Conservation (phyloP, 2,113 vertebrate genomes). For the Mobula hypostoma region DNA sequence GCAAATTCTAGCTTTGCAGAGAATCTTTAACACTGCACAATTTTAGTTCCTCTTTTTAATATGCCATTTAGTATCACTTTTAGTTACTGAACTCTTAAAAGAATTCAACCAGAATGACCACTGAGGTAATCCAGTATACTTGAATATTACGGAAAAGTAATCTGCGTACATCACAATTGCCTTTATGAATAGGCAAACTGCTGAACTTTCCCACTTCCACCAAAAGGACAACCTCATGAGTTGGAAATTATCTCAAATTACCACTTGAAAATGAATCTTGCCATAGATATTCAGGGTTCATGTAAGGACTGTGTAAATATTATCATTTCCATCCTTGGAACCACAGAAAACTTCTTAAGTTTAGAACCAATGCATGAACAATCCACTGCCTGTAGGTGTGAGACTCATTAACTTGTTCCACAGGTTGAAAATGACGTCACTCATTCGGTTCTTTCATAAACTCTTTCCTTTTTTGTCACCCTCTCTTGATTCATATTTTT, state of each 20-base stretch:
- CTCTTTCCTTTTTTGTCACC: neutral
- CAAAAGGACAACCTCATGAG: neutral
- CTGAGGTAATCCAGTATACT: neutral
- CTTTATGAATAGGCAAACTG: neutral
- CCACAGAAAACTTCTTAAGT: too few relatives aligned
- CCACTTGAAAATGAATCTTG: neutral
- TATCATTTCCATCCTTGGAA: neutral
- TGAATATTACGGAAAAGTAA: neutral
- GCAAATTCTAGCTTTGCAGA: neutral
- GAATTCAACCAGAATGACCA: neutral
- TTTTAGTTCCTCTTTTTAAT: neutral
- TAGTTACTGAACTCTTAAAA: neutral
- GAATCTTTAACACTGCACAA: neutral
- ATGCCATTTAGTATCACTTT: neutral
- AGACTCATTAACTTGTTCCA: too few relatives aligned
- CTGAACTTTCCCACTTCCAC: neutral
- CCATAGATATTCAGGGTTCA: neutral
- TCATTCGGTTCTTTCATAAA: neutral
- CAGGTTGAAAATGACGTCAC: too few relatives aligned
- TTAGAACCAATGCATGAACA: too few relatives aligned
- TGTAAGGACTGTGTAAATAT: neutral
- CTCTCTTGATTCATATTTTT: neutral
- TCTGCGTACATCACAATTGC: too few relatives aligned
- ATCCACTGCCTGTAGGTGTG: too few relatives aligned
- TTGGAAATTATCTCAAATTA: neutral